These are phyloP conservation scores for Phalacrocorax aristotelis DNA, from an alignment of 2,113 vertebrate genomes.

Conservation along the genomic window DNA sequence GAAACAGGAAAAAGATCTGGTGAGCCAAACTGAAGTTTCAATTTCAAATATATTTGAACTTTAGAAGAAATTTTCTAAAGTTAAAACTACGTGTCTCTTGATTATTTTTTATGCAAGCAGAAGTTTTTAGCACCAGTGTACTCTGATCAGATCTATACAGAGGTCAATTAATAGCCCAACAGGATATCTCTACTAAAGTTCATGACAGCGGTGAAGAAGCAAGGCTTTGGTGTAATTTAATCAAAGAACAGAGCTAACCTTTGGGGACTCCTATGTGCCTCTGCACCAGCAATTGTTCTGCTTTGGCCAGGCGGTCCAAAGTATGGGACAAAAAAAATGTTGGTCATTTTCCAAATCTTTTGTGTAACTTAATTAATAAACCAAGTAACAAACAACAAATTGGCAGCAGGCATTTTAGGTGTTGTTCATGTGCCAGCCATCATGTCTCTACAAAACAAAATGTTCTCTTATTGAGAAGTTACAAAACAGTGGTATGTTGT, in stretches of 20 bases:
- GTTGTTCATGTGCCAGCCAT: slow-evolving; percentile 61
- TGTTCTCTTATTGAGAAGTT: slow-evolving; percentile 29
- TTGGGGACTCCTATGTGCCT: slow-evolving; percentile 23
- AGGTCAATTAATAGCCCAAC: not conserved
- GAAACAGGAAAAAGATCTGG: not conserved
- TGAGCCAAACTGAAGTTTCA: not conserved
- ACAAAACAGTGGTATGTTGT: slow-evolving; percentile 18
- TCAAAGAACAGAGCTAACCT: not conserved
- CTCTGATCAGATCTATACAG: not conserved
- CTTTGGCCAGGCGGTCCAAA: slow-evolving; percentile 28
- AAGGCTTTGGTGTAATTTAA: slow-evolving; percentile 2
- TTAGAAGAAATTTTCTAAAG: not conserved
- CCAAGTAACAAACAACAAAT: slow-evolving; percentile 64
- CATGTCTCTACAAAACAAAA: slow-evolving; percentile 50
- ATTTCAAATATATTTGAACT: not conserved
- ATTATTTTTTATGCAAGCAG: not conserved
- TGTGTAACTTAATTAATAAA: slow-evolving; percentile 71
- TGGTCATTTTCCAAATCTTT: slow-evolving; percentile 61
- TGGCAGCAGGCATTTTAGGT: slow-evolving; percentile 66
- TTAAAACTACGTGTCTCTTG: not conserved
- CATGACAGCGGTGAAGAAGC: not conserved
- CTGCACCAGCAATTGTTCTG: slow-evolving; percentile 62
- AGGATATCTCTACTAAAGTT: slow-evolving; percentile 12
- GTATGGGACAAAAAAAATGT: not conserved
- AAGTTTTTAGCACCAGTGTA: not conserved